Evolutionary conservation across 2,797 vertebrate species (phyloP), one percentile per base, ranked within the genome.

Genomic region (Melanotaenia maccullochi): DNA sequence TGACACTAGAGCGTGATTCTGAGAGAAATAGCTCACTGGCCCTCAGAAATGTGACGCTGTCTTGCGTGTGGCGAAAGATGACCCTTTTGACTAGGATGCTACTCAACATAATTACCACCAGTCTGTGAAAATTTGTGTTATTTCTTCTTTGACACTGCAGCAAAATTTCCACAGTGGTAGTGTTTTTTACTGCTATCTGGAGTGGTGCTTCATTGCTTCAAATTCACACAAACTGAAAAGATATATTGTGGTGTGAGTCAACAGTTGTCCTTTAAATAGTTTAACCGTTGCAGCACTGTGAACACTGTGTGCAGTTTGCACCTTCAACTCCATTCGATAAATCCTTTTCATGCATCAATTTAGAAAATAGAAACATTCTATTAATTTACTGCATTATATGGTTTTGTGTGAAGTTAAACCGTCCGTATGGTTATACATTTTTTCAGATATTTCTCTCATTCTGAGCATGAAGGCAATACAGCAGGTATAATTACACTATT

Each of bases 401-500:
- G 62, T 74, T 74, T 87, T 85, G 81, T 85, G 76, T 83, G 73
- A 47, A 63, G 75, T 71, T 71, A 74, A 40, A 65, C 75, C 63
- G 60, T 57, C 56, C 35, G 65, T 65, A 38, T 61, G 69, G 64
- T 83, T 36, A 20, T 24, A 64, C 58, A 36, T 60, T 72, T 66
- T 75, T 47, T 81, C 78, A 71, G 60, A 79, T 73, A 79, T 84
- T 71, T 76, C 32, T 78, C 81, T 80, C 71, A 67, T 68, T 83
- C 79, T 42, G 71, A 65, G 79, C 72, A 51, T 58, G 61, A 87
- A 87, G 76, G 61, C 79, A 85, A 78, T 87, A 79, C 77, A 90
- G 85, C 83, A 83, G 78, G 86, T 86, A 76, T 88, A 92, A 90
- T 91, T 84, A 85, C 90, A 85, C 81, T 82, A 81, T 90, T 92